Conservation (phyloP, 2,113 vertebrate species). For the Campylorhamphus procurvoides region DNA sequence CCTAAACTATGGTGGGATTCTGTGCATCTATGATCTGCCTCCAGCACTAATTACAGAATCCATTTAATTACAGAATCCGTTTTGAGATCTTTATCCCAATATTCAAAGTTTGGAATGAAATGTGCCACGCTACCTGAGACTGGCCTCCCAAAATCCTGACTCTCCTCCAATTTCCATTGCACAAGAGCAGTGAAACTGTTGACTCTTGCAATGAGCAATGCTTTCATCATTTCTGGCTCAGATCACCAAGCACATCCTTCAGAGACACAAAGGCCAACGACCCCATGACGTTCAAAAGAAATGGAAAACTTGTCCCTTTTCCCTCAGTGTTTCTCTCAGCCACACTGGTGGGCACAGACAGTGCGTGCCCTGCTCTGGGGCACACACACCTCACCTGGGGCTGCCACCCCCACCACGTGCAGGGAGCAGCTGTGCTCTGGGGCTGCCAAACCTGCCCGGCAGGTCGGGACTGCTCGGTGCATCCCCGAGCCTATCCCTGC, state of each 20-base stretch:
- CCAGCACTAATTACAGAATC: neutral
- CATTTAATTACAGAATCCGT: neutral
- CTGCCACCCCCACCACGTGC: neutral
- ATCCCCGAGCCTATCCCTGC: neutral
- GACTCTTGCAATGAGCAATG: neutral
- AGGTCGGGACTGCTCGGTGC: neutral
- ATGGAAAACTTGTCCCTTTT: neutral
- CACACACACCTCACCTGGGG: neutral
- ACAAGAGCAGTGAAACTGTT: constrained; percentile 16
- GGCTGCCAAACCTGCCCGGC: neutral
- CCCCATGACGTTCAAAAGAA: neutral
- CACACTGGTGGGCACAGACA: accelerated
- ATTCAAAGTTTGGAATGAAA: neutral
- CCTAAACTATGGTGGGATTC: neutral
- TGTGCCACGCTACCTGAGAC: neutral
- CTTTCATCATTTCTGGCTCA: neutral
- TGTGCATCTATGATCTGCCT: neutral
- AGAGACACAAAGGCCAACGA: constrained; percentile 27
- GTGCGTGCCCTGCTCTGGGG: accelerated
- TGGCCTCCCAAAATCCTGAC: neutral
- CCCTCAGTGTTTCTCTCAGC: neutral
- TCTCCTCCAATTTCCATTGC: neutral
- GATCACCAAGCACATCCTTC: neutral
- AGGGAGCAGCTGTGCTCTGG: neutral
- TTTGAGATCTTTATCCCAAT: neutral